A percentile compares a stretch with the other conserved stretches of the same genome.
Evolutionary conservation across 2,888 invertebrate species (phyloP).

Genomic region (Drosophila gaucha): DNA sequence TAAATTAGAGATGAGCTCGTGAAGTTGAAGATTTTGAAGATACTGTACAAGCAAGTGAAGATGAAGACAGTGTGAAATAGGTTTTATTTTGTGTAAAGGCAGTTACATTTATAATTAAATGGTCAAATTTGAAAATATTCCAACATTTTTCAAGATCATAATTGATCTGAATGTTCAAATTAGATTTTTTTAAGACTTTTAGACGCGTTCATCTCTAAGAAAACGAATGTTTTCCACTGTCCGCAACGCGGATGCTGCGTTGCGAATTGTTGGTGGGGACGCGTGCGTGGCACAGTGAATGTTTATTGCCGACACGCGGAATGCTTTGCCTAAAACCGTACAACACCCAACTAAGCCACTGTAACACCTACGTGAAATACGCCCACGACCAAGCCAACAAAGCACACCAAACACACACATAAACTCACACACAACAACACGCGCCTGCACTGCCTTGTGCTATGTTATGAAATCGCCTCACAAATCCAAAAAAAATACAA

Average conservation of each 20-base stretch:
- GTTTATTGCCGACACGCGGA: conserved; percentile 62
- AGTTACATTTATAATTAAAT: too few species aligned
- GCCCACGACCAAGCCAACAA: conserved; percentile 26
- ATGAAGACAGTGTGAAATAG: too few species aligned
- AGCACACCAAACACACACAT: conserved; percentile 7
- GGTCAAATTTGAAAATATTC: not conserved
- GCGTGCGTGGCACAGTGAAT: conserved; percentile 55
- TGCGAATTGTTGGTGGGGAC: conserved; percentile 52
- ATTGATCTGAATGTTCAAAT: too few species aligned
- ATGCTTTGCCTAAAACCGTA: conserved; percentile 79
- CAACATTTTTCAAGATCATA: too few species aligned
- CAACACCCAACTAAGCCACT: conserved; percentile 76
- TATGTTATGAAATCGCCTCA: conserved; percentile 37
- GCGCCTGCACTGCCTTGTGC: conserved; percentile 57
- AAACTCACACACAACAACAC: conserved; percentile 45
- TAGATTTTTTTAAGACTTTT: not conserved
- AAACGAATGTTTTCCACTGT: conserved; percentile 4
- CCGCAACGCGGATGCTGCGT: conserved; percentile 30
- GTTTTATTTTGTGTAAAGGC: too few species aligned
- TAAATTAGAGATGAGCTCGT: conserved; percentile 22
- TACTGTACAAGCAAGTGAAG: too few species aligned
- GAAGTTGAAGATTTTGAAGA: not conserved
- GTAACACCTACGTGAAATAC: conserved; percentile 45
- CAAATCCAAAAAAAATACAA: conserved; percentile 12
- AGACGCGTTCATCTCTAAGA: conserved; percentile 25